Evolutionary conservation across 2,113 vertebrate species (phyloP).

Genomic region (Epinephelus moara): DNA sequence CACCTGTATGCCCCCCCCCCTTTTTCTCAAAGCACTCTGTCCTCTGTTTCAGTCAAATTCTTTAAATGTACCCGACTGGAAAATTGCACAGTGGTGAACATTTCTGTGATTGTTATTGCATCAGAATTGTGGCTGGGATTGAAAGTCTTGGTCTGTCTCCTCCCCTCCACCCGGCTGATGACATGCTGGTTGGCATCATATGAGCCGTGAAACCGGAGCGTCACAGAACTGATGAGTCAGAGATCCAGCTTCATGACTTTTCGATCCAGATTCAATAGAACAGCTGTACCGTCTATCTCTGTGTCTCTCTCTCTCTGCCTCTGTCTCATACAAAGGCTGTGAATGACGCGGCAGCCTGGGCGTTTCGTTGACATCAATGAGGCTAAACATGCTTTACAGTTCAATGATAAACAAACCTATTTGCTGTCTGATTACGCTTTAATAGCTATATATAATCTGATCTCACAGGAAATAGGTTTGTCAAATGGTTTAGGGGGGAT

Average conservation of each 20-base stretch:
- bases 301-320: conserved; percentile 11
- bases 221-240: conserved; percentile 85
- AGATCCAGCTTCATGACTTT: conserved; percentile 80
- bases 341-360: conserved; percentile 76
- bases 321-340: conserved; percentile 63
- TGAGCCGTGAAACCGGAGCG: conserved; percentile 71
- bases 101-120: conserved; percentile 61
- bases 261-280: conserved; percentile 80
- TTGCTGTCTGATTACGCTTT: conserved; percentile 42
- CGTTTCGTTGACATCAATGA: conserved; percentile 74
- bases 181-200: conserved; percentile 68
- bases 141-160: conserved; percentile 25
- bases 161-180: conserved; percentile 59
- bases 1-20: not conserved
- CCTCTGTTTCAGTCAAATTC: conserved; percentile 48
- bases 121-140: conserved; percentile 33
- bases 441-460: conserved; percentile 20
- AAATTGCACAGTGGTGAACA: conserved; percentile 37
- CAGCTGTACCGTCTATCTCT: conserved; percentile 74
- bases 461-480: conserved; percentile 42
- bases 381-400: conserved; percentile 61
- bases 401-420: conserved; percentile 62
- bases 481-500: conserved; percentile 29
- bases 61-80: conserved; percentile 31
- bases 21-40: conserved; percentile 11